Percentiles rank a stretch among this genome's conserved stretches.
Conservation (phyloP, 2,113 vertebrate species). For the Gobio gobio region DNA sequence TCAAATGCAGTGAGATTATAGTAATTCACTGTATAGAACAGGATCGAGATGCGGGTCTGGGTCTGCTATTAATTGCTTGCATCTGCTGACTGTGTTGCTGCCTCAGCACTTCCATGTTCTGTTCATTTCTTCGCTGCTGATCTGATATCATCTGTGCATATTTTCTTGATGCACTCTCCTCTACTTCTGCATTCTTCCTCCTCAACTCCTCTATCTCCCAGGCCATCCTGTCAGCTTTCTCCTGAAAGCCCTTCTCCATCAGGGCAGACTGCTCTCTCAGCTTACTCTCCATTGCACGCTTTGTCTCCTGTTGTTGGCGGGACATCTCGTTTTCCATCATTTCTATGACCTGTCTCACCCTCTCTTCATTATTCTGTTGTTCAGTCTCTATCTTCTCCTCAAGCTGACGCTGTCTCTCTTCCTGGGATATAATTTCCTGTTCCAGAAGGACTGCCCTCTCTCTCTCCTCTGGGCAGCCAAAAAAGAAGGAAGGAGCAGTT, state of each 20-base stretch:
- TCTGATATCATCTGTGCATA: background rate
- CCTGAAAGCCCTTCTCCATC: conserved; percentile 21
- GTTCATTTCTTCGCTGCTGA: background rate
- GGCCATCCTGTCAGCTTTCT: background rate
- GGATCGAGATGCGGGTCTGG: background rate
- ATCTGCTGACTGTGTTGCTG: conserved; percentile 13
- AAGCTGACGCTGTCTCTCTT: conserved; percentile 28
- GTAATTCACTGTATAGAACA: conserved; percentile 12
- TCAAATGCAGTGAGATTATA: background rate
- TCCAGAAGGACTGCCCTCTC: conserved; percentile 19
- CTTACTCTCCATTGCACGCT: conserved; percentile 20
- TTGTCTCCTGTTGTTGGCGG: background rate
- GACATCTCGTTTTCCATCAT: conserved; percentile 47
- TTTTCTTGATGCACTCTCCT: background rate
- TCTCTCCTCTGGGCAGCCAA: conserved; percentile 8
- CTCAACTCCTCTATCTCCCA: background rate
- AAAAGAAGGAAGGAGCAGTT: background rate
- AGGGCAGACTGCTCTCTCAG: background rate
- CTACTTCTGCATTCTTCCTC: background rate
- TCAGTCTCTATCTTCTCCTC: conserved; percentile 29
- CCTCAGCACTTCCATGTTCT: conserved; percentile 10
- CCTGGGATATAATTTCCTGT: conserved; percentile 33
- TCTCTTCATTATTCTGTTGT: conserved; percentile 36
- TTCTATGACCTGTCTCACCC: conserved; percentile 11
- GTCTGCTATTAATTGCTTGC: background rate